Evolutionary conservation across 2,797 vertebrate species (phyloP), one percentile per base, ranked within the genome.

Genomic region (Platalea minor): DNA sequence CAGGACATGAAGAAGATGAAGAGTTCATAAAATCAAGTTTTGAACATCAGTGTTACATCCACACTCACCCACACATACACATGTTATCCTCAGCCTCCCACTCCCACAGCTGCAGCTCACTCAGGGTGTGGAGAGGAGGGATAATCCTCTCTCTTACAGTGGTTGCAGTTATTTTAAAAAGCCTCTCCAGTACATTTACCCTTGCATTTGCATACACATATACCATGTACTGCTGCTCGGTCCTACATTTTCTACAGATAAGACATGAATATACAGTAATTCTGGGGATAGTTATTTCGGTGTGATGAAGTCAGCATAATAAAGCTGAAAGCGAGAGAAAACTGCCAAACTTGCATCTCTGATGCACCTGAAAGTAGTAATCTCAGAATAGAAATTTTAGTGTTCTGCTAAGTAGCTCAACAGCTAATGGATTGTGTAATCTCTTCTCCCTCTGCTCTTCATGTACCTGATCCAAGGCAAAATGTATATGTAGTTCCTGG

Each of bases 321-420:
- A 69, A 39, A 50, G 43, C 29, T 72, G 67, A 48, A 95, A 90
- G 61, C 37, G 65, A 89, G 64, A 85, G n/a, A 95, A 96, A 94
- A 85, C 31, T 91, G 82, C 35, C 69, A 93, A 50, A 91, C 59
- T 60, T 60, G 10, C 70, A 85, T 73, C 51, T 81, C 69, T 76
- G 25, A 76, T 84, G 82, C 60, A 95, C 77, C 72, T 94, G 83
- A 64, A 93, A 91, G 67, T 29, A 85, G 46, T 56, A 87, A 77
- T 72, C 61, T 89, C 78, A 77, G 56, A 95, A 76, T 10, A 89
- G 91, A 73, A 89, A 89, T 85, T 53, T 87, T 77, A 91, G 21
- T 70, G 43, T 80, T 93, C 74, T 89, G 37, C 56, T 82, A 85
- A 92, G 53, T 60, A 89, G 48, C 56, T 94, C 80, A 80, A 56